These are phyloP conservation scores for Shargacucullia verbasci DNA, from an alignment of 2,888 invertebrate genomes.

Conservation along the genomic window DNA sequence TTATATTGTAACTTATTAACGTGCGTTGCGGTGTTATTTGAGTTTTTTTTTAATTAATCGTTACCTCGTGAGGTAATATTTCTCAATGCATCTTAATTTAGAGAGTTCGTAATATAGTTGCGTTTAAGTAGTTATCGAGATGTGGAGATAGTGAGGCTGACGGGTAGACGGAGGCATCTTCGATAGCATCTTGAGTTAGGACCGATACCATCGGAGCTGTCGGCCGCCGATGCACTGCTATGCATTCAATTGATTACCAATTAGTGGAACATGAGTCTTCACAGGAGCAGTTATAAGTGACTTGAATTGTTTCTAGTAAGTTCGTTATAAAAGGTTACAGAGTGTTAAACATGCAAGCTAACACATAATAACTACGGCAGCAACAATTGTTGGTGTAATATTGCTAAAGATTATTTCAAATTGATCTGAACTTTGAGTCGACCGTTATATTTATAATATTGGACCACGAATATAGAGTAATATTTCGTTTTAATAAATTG, in stretches of 20 bases:
- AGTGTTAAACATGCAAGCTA: slow-evolving; percentile 6
- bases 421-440: neutral
- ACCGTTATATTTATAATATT: neutral
- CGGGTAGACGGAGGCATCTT: slow-evolving; percentile 61
- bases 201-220: slow-evolving; percentile 69
- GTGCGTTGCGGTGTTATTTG: slow-evolving; percentile 56
- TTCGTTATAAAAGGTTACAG: slow-evolving; percentile 30
- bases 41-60: slow-evolving; percentile 67
- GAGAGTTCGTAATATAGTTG: slow-evolving; percentile 71
- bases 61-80: slow-evolving; percentile 60
- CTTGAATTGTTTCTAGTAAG: slow-evolving; percentile 10
- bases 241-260: slow-evolving; percentile 76
- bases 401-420: neutral
- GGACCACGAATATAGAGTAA: slow-evolving; percentile 1
- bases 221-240: slow-evolving; percentile 66
- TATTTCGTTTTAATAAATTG: slow-evolving; percentile 36
- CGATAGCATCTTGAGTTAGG: slow-evolving; percentile 72
- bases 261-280: slow-evolving; percentile 67
- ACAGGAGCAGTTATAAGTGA: slow-evolving; percentile 60
- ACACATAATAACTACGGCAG: neutral
- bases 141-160: slow-evolving; percentile 67
- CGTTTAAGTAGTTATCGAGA: slow-evolving; percentile 68
- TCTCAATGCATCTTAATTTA: slow-evolving; percentile 73
- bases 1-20: slow-evolving; percentile 61
- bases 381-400: neutral